Evolutionary conservation across 1,140 invertebrate genomes (phyloP), one percentile per base, ranked within the genome.

Genomic region (Cephus cinctus): DNA sequence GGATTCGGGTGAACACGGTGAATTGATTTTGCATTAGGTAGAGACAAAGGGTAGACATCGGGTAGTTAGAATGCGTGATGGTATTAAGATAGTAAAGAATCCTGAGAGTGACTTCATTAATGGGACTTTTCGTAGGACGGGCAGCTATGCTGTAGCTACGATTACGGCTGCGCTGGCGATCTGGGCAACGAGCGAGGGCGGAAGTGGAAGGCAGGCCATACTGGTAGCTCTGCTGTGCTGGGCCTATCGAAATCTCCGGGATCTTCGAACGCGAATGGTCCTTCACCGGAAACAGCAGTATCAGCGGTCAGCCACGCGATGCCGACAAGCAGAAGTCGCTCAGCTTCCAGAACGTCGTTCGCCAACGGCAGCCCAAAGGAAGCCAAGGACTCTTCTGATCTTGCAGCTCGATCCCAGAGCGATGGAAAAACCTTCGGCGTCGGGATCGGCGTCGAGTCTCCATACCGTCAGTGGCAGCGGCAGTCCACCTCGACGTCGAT

Each of bases 131-230:
- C 67, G 55, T 71, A 82, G 80, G 78, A 82, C 73, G 80, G 80
- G 73, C 73, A 77, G 66, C 71, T 82, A 72, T 80, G 79, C 78
- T 82, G 80, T 71, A 81, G 79, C 75, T 80, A 79, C 79, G 80
- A 79, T 80, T 77, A 78, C 73, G 71, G 73, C 77, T 82, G 80
- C 59, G 71, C 76, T 80, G 70, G 76, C 71, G 67, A 71, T 73
- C 34, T 71, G 62, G 71, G 54, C 39, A 32, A 48, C 50, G 14
- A 20, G 15, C 35, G 57, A 54, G 56, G 56, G 50, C 47, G n/a
- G n/a, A n/a, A n/a, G n/a, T n/a, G n/a, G n/a, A n/a, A n/a, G n/a
- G n/a, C 34, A 18, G 34, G 34, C 14, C 14, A 36, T 12, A 4
- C 19, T 36, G 3, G 34, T 14, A 36, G 30, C 50, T 50, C 15